Conservation (phyloP, 2,888 invertebrate species). For the Epinotia brunnichana region DNA sequence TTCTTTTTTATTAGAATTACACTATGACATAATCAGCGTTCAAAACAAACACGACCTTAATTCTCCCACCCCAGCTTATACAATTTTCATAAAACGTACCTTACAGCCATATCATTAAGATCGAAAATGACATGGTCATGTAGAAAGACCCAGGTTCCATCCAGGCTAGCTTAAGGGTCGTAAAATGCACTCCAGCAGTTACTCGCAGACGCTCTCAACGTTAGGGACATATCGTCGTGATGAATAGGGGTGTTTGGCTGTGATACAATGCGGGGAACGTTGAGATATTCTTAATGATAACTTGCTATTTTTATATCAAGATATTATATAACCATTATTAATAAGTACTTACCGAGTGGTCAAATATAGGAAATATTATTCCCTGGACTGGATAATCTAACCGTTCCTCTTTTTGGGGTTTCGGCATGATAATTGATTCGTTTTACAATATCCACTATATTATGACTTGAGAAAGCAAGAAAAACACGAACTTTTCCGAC, state of each 20-base stretch:
- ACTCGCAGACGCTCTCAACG: slow-evolving; percentile 10
- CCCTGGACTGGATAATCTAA: too few species aligned
- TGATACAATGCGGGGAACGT: slow-evolving; percentile 33
- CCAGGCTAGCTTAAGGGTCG: slow-evolving; percentile 9
- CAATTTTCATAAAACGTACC: not conserved
- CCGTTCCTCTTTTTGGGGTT: too few species aligned
- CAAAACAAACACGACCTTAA: not conserved
- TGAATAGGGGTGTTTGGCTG: slow-evolving; percentile 11
- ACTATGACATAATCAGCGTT: not conserved
- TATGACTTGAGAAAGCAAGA: too few species aligned
- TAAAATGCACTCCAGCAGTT: slow-evolving; percentile 32
- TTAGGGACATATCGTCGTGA: slow-evolving; percentile 15
- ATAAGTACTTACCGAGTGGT: not conserved
- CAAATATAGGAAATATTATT: not conserved
- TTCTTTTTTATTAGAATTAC: too few species aligned
- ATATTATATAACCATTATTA: not conserved
- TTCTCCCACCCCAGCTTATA: not conserved
- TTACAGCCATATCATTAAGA: not conserved
- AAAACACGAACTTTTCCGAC: too few species aligned
- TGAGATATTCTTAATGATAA: slow-evolving; percentile 12
- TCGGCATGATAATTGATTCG: too few species aligned
- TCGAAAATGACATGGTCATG: not conserved
- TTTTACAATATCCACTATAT: too few species aligned
- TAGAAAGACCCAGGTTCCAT: not conserved
- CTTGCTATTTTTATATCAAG: not conserved